Evolutionary conservation across 2,113 vertebrate species (phyloP).

Genomic region (Siniperca chuatsi): DNA sequence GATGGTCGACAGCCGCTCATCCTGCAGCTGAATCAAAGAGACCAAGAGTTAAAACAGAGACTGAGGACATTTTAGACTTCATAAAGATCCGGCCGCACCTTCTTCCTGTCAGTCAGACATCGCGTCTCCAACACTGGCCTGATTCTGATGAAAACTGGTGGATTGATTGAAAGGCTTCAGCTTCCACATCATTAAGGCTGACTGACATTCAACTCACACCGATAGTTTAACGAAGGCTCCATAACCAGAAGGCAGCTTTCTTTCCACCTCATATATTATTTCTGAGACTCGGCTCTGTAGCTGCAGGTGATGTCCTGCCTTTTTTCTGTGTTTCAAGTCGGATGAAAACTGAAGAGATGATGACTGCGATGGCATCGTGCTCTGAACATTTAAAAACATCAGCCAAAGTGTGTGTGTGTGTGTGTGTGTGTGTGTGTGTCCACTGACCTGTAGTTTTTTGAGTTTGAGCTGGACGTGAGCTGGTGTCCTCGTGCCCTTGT

Average conservation of each 20-base stretch:
- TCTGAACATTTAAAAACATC: too few species aligned
- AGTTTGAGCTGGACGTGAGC: constrained; percentile 83
- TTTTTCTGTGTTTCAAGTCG: too few species aligned
- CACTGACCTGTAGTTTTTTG: constrained; percentile 78
- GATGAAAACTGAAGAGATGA: too few species aligned
- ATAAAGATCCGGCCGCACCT: not conserved
- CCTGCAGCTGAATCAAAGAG: constrained; percentile 75
- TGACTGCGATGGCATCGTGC: too few species aligned
- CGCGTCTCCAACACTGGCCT: not conserved
- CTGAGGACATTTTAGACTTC: not conserved
- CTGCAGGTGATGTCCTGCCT: too few species aligned
- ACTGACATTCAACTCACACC: not conserved
- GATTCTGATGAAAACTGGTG: not conserved
- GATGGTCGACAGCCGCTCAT: constrained; percentile 74
- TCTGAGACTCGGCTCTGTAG: too few species aligned
- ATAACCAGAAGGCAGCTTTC: not conserved
- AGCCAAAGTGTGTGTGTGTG: not conserved
- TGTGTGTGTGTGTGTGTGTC: not conserved
- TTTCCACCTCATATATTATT: not conserved
- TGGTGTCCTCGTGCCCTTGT: constrained; percentile 72
- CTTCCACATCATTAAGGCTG: not conserved
- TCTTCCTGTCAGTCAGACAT: not conserved
- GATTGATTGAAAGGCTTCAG: not conserved
- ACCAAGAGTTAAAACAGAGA: not conserved
- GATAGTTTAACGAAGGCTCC: not conserved